Percentiles rank a stretch among this genome's conserved stretches.
Evolutionary conservation across 2,113 vertebrate species (phyloP).

Genomic region (Odobenus rosmarus): DNA sequence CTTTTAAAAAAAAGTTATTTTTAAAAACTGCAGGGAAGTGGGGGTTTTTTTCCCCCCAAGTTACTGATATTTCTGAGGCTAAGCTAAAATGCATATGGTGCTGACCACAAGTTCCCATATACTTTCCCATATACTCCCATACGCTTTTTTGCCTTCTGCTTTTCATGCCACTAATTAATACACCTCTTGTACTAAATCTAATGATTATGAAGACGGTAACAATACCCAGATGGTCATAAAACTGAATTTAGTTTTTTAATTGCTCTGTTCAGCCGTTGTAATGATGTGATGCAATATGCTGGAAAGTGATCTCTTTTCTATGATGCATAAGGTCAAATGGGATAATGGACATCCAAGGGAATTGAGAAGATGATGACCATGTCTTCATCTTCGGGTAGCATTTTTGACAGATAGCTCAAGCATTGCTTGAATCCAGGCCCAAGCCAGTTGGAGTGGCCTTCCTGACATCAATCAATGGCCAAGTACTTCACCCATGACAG

Average conservation of each 20-base stretch:
- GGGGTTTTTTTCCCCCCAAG: neutral
- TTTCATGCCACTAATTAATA: conserved; percentile 66
- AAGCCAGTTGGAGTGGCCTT: neutral
- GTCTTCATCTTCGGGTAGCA: neutral
- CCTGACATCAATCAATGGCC: neutral
- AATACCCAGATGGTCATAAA: conserved; percentile 71
- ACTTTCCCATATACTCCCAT: neutral
- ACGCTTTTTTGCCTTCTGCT: conserved; percentile 10
- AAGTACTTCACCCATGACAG: neutral
- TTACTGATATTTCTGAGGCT: conserved; percentile 19
- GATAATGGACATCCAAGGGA: conserved; percentile 48
- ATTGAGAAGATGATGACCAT: neutral
- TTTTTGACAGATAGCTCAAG: neutral
- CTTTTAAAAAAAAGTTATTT: neutral
- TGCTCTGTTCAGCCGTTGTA: conserved; percentile 57
- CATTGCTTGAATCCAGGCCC: neutral
- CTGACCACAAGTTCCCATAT: neutral
- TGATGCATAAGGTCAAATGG: conserved; percentile 61
- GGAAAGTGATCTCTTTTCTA: conserved; percentile 56
- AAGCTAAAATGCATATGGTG: neutral
- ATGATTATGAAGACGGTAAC: conserved; percentile 72
- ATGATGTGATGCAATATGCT: conserved; percentile 58
- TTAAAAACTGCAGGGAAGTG: conserved; percentile 12
- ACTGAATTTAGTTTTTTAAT: conserved; percentile 72
- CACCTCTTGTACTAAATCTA: conserved; percentile 56